These are phyloP conservation scores for Galerucella pusilla DNA, from an alignment of 2,888 invertebrate genomes.

Conservation along the genomic window DNA sequence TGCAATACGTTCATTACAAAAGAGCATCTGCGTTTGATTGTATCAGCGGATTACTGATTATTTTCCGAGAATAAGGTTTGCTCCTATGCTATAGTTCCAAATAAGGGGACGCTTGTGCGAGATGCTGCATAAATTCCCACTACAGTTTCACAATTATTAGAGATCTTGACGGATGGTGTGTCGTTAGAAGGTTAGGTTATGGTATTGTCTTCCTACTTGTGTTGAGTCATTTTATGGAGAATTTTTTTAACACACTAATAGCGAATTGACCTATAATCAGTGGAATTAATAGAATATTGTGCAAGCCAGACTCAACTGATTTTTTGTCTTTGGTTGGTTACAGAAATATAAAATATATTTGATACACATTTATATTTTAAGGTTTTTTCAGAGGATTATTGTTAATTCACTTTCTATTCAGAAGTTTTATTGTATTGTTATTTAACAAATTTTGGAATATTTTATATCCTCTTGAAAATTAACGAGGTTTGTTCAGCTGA, in stretches of 20 bases:
- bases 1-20: conserved; percentile 39
- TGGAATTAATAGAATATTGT: no score
- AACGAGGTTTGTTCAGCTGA: no score
- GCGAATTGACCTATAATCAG: no score
- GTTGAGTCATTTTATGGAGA: conserved; percentile 1
- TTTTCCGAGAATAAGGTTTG: conserved; percentile 17
- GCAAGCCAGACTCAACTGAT: no score
- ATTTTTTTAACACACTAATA: not conserved
- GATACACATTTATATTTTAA: no score
- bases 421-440: no score
- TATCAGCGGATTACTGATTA: conserved; percentile 33
- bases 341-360: no score
- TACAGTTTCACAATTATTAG: conserved; percentile 4
- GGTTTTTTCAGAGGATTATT: no score
- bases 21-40: conserved; percentile 33
- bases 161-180: conserved; percentile 17
- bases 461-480: no score
- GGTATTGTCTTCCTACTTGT: conserved; percentile 10
- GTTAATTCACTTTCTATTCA: no score
- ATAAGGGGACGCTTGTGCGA: conserved; percentile 24
- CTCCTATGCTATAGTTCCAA: conserved; percentile 21
- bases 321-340: no score
- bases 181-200: conserved; percentile 11
- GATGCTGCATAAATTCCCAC: conserved; percentile 13
- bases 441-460: no score